Evolutionary conservation across 2,888 invertebrate genomes (phyloP), one percentile per base, ranked within the genome.

Genomic region (Acanthopleura granulata): DNA sequence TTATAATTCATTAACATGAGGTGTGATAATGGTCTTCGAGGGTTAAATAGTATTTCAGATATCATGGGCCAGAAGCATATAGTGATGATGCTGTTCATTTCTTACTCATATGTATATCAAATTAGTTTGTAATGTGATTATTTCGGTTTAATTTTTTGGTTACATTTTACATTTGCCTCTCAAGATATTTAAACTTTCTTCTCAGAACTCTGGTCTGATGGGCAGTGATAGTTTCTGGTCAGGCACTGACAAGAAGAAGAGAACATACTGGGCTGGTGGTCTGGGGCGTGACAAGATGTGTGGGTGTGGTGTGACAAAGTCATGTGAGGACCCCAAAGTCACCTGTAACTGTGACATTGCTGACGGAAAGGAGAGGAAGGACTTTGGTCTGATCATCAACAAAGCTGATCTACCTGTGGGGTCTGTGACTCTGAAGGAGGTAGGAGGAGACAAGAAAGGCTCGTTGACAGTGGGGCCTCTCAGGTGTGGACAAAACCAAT

Each of bases 331-430:
- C 14, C 69, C 75, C 11, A 62, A 72, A 0, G 77, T 78, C 50
- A 79, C 74, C 4, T 89, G 89, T 76, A 88, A 86, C 75, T 88
- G 89, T 77, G 85, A 87, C 74, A 78, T 81, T 1, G 74, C 66
- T 16, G 86, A 86, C 72, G 84, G 81, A 0, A 69, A 75, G 40
- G 75, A 76, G 1, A 77, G 83, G 29, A 82, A 76, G 40, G 89
- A 89, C 73, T 79, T 85, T 72, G 89, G 87, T 9, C 29, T 80
- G 12, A 78, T 87, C 11, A 80, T 77, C 25, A 75, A 84, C 77
- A 85, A 82, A 71, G 74, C 73, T 0, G 80, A 85, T 71, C 77
- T 88, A 18, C 87, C 88, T 0, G 74, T 88, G 6, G 77, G 78
- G 1, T 70, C 75, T 0, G 49, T 88, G 22, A 79, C 76, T 15